Conservation (phyloP, 2,113 vertebrate genomes). For the Paracyprichromis sp. region DNA sequence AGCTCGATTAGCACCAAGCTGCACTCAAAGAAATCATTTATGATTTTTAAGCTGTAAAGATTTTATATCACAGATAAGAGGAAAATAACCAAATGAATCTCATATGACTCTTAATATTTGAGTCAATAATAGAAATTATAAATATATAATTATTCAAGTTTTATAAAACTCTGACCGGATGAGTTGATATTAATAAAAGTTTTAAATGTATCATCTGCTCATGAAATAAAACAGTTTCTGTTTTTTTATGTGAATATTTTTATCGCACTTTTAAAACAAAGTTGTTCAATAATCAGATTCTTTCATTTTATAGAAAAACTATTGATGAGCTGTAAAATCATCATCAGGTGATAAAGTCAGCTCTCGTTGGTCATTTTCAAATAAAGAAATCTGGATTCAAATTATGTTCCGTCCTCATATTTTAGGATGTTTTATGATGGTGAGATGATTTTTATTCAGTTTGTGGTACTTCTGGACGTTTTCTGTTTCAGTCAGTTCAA, state of each 20-base stretch:
- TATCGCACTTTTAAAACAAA: not conserved
- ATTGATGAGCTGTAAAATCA: not conserved
- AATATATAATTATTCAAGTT: not conserved
- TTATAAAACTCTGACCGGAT: not conserved
- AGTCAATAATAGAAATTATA: not conserved
- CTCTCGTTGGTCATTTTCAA: not conserved
- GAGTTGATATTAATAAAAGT: not conserved
- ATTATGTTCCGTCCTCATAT: rapidly evolving
- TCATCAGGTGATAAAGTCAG: not conserved
- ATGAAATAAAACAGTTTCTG: not conserved
- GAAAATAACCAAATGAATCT: not conserved
- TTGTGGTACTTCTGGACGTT: rapidly evolving
- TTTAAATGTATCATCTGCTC: not conserved
- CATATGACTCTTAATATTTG: not conserved
- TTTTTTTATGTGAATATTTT: not conserved
- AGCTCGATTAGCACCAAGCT: rapidly evolving
- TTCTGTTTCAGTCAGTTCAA: not conserved
- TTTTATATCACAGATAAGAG: not conserved
- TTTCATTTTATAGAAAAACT: not conserved
- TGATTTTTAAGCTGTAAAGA: not conserved
- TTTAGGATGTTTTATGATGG: not conserved
- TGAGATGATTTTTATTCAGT: not conserved
- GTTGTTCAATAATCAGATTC: not conserved
- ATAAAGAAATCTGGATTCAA: not conserved
- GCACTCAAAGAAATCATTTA: not conserved